A percentile compares a stretch with the other conserved stretches of the same genome.
phyloP scores from a whole-genome alignment of 2,113 vertebrate species.

The Octodon degus region DNA sequence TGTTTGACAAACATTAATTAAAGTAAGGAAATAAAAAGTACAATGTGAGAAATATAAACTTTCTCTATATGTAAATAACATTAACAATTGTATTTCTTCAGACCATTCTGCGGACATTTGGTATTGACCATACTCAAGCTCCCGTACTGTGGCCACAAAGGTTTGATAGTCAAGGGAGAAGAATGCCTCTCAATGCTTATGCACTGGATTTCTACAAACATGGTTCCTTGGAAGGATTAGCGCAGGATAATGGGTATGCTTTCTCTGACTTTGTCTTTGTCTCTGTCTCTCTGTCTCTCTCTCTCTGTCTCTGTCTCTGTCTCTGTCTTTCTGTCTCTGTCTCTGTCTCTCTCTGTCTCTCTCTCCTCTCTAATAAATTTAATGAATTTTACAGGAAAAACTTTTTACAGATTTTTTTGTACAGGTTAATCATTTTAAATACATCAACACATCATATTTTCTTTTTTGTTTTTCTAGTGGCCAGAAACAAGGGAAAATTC shows the following conservation, averaged over 20 bases:
- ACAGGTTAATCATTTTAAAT: background rate
- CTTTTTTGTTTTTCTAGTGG: background rate
- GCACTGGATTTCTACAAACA: slow-evolving; percentile 86
- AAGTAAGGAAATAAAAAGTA: background rate
- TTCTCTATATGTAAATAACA: background rate
- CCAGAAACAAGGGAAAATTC: background rate
- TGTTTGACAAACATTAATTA: background rate
- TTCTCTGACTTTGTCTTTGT: background rate
- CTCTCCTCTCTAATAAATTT: background rate
- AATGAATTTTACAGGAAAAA: background rate
- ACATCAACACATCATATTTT: background rate
- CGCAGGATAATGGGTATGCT: slow-evolving; percentile 83
- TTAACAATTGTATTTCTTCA: background rate
- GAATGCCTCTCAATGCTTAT: slow-evolving; percentile 82
- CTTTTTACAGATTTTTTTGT: background rate
- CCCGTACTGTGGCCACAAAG: slow-evolving; percentile 75
- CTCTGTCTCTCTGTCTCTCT: background rate
- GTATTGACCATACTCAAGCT: slow-evolving; percentile 71
- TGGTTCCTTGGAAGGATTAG: slow-evolving; percentile 79
- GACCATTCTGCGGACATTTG: slow-evolving; percentile 77
- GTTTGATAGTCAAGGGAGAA: slow-evolving; percentile 77
- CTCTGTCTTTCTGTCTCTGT: background rate
- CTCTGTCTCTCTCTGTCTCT: background rate
- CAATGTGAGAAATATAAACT: background rate
- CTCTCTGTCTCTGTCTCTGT: background rate